Evolutionary conservation across 2,797 vertebrate genomes (phyloP), one percentile per base, ranked within the genome.

Genomic region (Chaunax sp.): DNA sequence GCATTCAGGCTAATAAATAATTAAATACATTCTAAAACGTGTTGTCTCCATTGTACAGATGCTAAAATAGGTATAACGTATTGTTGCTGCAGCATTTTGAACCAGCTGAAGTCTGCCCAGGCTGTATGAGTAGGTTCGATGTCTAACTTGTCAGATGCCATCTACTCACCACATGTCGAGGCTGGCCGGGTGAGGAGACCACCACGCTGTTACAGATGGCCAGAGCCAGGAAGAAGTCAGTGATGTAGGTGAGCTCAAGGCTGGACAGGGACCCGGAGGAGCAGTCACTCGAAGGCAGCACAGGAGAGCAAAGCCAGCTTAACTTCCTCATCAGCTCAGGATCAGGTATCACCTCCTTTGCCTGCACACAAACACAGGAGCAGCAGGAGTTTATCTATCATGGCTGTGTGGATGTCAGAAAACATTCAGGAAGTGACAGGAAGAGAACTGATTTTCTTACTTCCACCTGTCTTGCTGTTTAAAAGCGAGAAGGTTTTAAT

Each of bases 151-250:
- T 40, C 38, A 30, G 28, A 4, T 26, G 2, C 2, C 6, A 6
- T 41, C 37, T 43, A 62, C 90, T 68, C 87, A 97, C 96, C 95
- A 92, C 88, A 22, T 95, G 93, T 46, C 75, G 87, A 4, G 93
- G 92, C 45, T 95, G 95, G 66, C 73, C 92, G 16, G 95, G 91
- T 0, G 90, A 92, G 61, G 97, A 98, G 63, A 99, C 97, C 69
- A 99, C 94, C n/a, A 99, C 98, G 0, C 95, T 98, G 82, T 99
- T 99, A 77, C 98, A 99, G 74, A 97, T 88, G 4, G 96, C 94
- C 75, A 99, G 82, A 6, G 98, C 96, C 23, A 98, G 92, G 75
- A 99, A 98, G 86, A 99, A 99, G 77, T 99, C 97, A 0, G 93
- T 77, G 45, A 99, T 94, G 65, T 92, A 94, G 19, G 87, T 80